Conservation (phyloP, 2,888 invertebrate genomes). For the Drosophila nr. perissopoda region DNA sequence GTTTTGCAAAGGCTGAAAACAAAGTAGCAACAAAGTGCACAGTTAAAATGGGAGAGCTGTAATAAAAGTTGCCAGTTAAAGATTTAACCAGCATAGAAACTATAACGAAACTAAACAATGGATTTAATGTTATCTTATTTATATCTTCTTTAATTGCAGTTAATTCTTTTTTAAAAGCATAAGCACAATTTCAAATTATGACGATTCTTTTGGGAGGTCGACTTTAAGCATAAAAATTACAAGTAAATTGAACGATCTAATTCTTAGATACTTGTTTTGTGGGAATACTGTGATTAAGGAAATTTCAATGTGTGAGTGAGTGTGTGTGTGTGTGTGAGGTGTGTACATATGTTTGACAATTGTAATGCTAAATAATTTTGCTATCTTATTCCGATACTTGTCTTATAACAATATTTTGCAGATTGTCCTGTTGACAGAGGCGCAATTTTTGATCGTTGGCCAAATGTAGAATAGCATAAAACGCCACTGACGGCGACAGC, state of each 20-base stretch:
- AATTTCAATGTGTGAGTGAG: slow-evolving; percentile 2
- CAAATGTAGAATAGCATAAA: slow-evolving; percentile 92
- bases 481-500: slow-evolving; percentile 91
- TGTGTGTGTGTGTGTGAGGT: neutral
- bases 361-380: neutral
- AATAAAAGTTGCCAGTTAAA: slow-evolving; percentile 36
- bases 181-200: neutral
- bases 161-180: neutral
- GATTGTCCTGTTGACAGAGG: slow-evolving; percentile 86
- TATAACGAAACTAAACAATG: neutral
- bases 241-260: neutral
- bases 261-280: neutral
- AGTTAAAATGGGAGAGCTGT: slow-evolving; percentile 22
- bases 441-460: slow-evolving; percentile 91
- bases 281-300: slow-evolving; percentile 7
- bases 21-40: slow-evolving; percentile 19
- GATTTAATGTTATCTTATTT: neutral
- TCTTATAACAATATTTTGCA: slow-evolving; percentile 86
- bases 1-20: slow-evolving; percentile 30
- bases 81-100: slow-evolving; percentile 1
- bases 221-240: neutral
- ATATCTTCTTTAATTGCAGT: neutral
- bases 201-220: neutral
- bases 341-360: slow-evolving; percentile 2
- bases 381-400: slow-evolving; percentile 70